Evolutionary conservation across 1,140 invertebrate genomes (phyloP), one percentile per base, ranked within the genome.

Genomic region (Zaprionus kolodkinae): DNA sequence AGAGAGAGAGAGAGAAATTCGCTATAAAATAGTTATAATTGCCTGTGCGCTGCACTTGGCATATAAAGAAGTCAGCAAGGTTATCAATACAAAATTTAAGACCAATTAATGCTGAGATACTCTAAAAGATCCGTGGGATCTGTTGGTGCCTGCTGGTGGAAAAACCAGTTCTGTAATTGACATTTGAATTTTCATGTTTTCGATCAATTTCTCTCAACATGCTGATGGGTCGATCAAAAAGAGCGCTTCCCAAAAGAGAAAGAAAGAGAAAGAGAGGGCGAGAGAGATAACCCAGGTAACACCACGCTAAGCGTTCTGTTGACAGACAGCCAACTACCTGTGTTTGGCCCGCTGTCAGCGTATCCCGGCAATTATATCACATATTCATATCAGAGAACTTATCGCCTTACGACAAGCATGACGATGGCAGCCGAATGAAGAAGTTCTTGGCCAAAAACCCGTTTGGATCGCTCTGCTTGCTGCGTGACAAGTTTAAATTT

Each of bases 11-110:
- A 80, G 84, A 85, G 84, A 87, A 89, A 45, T 45, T 89, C 64
- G 85, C 84, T 57, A 80, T 88, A 84, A 89, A 84, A 59, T 77
- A 67, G 52, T 68, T 81, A 75, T 86, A 85, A 86, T 86, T 87
- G 79, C 83, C 62, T 79, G 72, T 87, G 82, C 71, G 83, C 54
- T 59, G 67, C 66, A 64, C 65, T 48, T n/a, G 63, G 63, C 13
- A 33, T 25, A 54, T 33, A 36, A 25, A 64, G 17, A 56, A 56
- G 63, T 30, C 27, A 43, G 27, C 36, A 52, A 33, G 48, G 21
- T 45, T 30, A 56, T 55, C 27, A 27, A 55, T 55, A 25, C 21
- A 55, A 33, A 50, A 50, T 50, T 50, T 50, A 50, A 50, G 45
- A 50, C 45, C 45, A 50, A 50, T 50, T 21, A 50, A 50, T 25